Conservation (phyloP, 37 sponge, comb jelly and placozoan genomes). For the Theonella swinhoei region DNA sequence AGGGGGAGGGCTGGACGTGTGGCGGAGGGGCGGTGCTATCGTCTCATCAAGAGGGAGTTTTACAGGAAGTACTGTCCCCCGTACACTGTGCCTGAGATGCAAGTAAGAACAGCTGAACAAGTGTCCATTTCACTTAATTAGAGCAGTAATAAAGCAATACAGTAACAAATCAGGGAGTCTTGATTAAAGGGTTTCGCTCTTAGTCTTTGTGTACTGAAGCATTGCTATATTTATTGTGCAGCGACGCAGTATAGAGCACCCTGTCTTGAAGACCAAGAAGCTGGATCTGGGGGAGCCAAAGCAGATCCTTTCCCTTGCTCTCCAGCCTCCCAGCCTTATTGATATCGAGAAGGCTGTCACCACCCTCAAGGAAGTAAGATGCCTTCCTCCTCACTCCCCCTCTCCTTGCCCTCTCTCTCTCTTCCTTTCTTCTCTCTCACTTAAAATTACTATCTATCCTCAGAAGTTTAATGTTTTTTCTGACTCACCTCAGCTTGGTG, state of each 20-base stretch:
- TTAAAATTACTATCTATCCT: no score
- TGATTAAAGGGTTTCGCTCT: no score
- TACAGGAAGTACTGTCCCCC: constrained; percentile 35
- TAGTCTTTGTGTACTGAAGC: no score
- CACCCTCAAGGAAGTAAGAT: constrained; percentile 83
- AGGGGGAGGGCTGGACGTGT: constrained; percentile 96
- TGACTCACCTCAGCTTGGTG: constrained; percentile 66
- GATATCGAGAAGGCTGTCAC: constrained; percentile 84
- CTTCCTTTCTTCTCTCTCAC: no score
- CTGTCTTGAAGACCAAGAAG: constrained; percentile 81
- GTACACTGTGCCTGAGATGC: constrained; percentile 88
- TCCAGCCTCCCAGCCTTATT: constrained; percentile 79
- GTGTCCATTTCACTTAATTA: no score
- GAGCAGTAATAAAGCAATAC: no score
- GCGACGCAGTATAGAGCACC: constrained; percentile 84
- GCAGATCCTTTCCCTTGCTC: constrained; percentile 73
- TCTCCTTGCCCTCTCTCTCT: not conserved
- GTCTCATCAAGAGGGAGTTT: constrained; percentile 76
- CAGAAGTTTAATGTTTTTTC: not conserved
- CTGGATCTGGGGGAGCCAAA: constrained; percentile 90
- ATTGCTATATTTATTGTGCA: constrained; percentile 4
- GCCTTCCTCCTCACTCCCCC: not conserved
- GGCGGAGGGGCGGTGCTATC: constrained; percentile 81
- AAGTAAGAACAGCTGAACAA: constrained; percentile 39
- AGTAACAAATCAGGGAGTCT: no score